Base-by-base conservation (phyloP, 2,888 invertebrate genomes). In the Coleophora flavipennella region DNA sequence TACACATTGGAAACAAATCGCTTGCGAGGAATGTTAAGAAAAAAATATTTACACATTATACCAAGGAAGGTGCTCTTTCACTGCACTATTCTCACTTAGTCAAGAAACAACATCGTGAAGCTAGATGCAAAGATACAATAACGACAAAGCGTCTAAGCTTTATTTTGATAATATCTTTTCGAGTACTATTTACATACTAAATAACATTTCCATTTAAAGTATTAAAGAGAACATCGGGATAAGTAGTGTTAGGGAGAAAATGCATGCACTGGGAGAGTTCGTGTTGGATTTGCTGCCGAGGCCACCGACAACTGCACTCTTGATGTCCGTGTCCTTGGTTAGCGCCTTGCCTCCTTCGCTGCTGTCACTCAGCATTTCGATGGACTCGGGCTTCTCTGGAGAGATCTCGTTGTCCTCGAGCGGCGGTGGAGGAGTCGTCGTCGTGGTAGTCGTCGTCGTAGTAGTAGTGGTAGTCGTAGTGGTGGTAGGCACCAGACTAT, bases 401-500 rank as follows among this genome's bases (percentile, higher is more conserved):
- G 79, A 72, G 29, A 78, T 72, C 29, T 76, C 77, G 39, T 78
- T 76, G 45, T 76, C 78, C 45, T 74, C 77, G 36, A 86, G 85
- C 4, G 87, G 84, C 9, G 81, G 67, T 39, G 76, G 73, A 28
- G 87, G 83, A 7, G 87, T 87, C 2, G 87, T 88, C 8, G 87
- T 86, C 10, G 88, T 88, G 7, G 87, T 86, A 10, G 88, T 88
- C 2, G 90, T 89, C 3, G 87, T 88, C 4, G 88, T 89, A 1
- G 88, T 88, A 0, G 88, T 89, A 1, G 87, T 78, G 0, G 73
- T 75, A 3, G 83, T 86, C 0, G 90, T 88, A 0, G 90, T 89
- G 0, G 92, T 94, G 9, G 93, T 93, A 1, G 95, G 94, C 13
- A 94, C 92, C 31, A 92, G 70, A 11, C 89, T 91, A 51, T 91